These are phyloP conservation scores for Molanna angustata DNA, from an alignment of 2,888 invertebrate genomes.

Conservation along the genomic window DNA sequence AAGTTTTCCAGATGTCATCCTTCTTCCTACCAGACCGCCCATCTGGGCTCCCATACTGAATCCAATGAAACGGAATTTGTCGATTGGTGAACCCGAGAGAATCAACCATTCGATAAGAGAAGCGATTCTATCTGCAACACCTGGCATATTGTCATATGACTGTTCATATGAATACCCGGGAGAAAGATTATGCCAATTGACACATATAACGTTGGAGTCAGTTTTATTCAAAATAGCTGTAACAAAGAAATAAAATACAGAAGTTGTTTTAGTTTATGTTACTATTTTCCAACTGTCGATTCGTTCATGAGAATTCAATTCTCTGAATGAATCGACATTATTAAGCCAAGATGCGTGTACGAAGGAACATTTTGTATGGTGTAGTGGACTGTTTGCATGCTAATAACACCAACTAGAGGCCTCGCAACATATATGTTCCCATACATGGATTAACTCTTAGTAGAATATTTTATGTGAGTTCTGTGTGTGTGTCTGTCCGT, in stretches of 20 bases:
- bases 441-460: too few species aligned
- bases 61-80: not conserved
- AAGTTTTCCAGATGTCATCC: not conserved
- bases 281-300: too few species aligned
- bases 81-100: not conserved
- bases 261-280: too few species aligned
- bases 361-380: too few species aligned
- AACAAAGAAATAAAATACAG: constrained; percentile 1
- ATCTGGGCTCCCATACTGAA: constrained; percentile 4
- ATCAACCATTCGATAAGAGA: not conserved
- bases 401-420: too few species aligned
- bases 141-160: not conserved
- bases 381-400: too few species aligned
- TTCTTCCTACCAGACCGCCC: not conserved
- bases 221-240: not conserved
- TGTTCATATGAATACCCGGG: not conserved
- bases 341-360: too few species aligned
- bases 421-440: too few species aligned
- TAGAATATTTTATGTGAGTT: too few species aligned
- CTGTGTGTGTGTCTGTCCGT: too few species aligned
- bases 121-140: not conserved
- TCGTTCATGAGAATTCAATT: too few species aligned
- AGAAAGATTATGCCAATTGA: not conserved
- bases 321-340: too few species aligned
- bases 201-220: not conserved